These are phyloP conservation scores for Adelosebastes latens DNA, from an alignment of 2,797 vertebrate species.

Conservation along the genomic window DNA sequence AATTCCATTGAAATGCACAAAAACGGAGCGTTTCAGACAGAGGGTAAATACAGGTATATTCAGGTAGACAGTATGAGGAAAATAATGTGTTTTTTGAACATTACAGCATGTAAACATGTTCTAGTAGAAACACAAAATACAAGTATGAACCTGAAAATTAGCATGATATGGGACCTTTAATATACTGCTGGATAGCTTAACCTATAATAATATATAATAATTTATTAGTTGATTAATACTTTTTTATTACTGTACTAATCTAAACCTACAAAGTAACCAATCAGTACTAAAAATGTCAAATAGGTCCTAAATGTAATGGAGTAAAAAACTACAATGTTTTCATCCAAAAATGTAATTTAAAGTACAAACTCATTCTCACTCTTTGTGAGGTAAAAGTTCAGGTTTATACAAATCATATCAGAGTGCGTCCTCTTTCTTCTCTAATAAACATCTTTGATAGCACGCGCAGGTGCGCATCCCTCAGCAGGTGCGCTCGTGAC, in stretches of 20 bases:
- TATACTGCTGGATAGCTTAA: not conserved
- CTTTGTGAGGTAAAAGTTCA: not conserved
- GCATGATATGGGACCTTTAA: not conserved
- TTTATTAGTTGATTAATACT: not conserved
- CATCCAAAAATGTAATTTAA: rapidly evolving
- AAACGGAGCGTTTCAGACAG: no score
- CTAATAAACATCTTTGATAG: constrained; percentile 14
- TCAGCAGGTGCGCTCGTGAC: constrained; percentile 67
- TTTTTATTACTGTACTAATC: not conserved
- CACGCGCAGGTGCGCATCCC: constrained; percentile 59
- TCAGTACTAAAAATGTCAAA: not conserved
- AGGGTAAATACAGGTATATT: no score
- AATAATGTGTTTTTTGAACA: rapidly evolving
- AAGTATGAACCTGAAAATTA: no score
- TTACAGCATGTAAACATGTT: no score
- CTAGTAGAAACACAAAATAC: no score
- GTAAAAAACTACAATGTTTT: not conserved
- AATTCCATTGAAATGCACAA: no score
- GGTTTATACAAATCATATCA: not conserved
- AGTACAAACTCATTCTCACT: not conserved
- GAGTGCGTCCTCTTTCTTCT: constrained; percentile 22
- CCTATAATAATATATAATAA: no score
- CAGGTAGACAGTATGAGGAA: no score
- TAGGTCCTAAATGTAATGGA: not conserved
- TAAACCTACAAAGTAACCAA: not conserved